Base-by-base conservation (phyloP, 2,113 vertebrate genomes). In the Cheilinus undulatus region DNA sequence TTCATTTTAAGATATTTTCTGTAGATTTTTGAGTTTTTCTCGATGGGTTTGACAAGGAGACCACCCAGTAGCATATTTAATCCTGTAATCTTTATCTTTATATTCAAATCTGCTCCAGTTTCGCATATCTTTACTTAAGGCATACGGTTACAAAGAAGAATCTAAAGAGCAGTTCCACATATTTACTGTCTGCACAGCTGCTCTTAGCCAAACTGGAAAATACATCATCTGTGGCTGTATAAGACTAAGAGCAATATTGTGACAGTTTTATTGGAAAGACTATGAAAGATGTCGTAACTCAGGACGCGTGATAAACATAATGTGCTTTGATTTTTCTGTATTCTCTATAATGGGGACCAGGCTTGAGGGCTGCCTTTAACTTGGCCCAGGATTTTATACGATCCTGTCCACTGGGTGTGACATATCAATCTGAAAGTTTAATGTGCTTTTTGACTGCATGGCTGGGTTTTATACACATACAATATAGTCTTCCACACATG, bases 231-330 rank as follows among this genome's bases (percentile, higher is more conserved):
- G 27, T 24, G 48, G 63, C 42, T 46, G 46, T 64, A 34, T 63
- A 70, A 73, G 72, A 66, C 74, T 71, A 76, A 83, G 76, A 80
- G 73, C 69, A 82, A 86, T 82, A 58, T 71, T 64, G 74, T 73
- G 85, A 69, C 34, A 2, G 67, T 79, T 89, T 86, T 78, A 85
- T 83, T 78, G 79, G 61, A 70, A 64, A 27, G 64, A 60, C 61
- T 42, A 27, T 85, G 80, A 83, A 67, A 70, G 81, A 83, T 69
- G 82, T 46, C 32, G 38, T 87, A 83, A 88, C 74, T 87, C 84
- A 86, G 73, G 74, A 78, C 52, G 73, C 4, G 3, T 42, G 78
- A 84, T 86, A 88, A 86, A 89, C 74, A 80, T 84, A 75, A 81
- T 75, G 64, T 60, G 60, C 71, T 88, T 85, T 84, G 85, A 85